These are phyloP conservation scores for Perca schrenkii DNA, from an alignment of 2,113 vertebrate genomes.

Conservation along the genomic window DNA sequence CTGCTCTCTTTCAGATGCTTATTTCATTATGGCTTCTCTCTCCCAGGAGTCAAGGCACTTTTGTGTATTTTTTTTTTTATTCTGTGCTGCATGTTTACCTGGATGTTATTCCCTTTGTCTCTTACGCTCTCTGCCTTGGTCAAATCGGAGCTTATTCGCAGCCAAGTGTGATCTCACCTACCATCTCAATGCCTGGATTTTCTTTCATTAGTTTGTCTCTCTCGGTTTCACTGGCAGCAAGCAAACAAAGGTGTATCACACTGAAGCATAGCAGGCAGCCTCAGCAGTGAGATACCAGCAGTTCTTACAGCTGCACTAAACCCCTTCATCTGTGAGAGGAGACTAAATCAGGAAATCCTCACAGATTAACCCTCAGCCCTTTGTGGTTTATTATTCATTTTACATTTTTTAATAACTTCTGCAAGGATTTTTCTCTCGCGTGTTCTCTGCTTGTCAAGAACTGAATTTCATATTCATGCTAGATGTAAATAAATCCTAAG, in stretches of 20 bases:
- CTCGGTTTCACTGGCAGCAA: conserved; percentile 19
- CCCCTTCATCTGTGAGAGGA: conserved; percentile 38
- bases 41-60: conserved; percentile 62
- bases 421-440: not conserved
- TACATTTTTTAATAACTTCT: conserved; percentile 57
- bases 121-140: not conserved
- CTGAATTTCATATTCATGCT: not conserved
- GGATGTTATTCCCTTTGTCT: conserved; percentile 37
- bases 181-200: conserved; percentile 48
- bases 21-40: conserved; percentile 77
- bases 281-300: conserved; percentile 8
- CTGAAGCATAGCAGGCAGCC: conserved; percentile 32
- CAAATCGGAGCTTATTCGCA: conserved; percentile 56
- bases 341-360: conserved; percentile 59
- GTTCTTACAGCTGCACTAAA: conserved; percentile 39
- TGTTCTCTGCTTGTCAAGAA: conserved; percentile 32
- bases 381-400: conserved; percentile 62
- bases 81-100: conserved; percentile 64
- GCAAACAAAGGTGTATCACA: conserved; percentile 63
- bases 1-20: conserved; percentile 81
- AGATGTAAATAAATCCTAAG: conserved; percentile 38
- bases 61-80: not conserved
- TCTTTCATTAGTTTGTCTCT: conserved; percentile 58
- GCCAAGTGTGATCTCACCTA: conserved; percentile 40
- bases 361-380: conserved; percentile 44